Conservation (phyloP, 1,140 invertebrate genomes). For the Chelonus insularis region DNA sequence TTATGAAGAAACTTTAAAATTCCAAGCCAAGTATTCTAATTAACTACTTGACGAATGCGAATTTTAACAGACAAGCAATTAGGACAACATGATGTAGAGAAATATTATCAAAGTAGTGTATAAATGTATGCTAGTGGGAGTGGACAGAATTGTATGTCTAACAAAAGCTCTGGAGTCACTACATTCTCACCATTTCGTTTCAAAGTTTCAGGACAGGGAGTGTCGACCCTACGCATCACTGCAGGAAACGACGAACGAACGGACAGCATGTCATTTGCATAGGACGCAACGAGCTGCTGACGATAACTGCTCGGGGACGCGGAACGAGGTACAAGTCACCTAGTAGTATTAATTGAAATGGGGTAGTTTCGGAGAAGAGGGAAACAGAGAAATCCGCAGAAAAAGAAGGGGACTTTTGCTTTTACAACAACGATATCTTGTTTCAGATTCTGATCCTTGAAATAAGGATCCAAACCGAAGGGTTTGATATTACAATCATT, state of each 20-base stretch:
- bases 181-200: slow-evolving; percentile 15
- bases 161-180: slow-evolving; percentile 10
- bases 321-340: slow-evolving; percentile 49
- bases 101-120: not conserved
- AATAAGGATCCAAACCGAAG: too few relatives aligned
- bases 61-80: not conserved
- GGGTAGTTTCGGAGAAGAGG: slow-evolving; percentile 38
- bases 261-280: slow-evolving; percentile 50
- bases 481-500: too few relatives aligned
- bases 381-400: not conserved
- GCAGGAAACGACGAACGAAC: slow-evolving; percentile 32
- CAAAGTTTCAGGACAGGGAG: slow-evolving; percentile 13
- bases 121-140: not conserved
- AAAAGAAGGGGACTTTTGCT: not conserved
- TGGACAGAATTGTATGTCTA: not conserved
- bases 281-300: slow-evolving; percentile 38
- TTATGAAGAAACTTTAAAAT: too few relatives aligned
- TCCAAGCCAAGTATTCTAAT: not conserved
- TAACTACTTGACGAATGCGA: not conserved
- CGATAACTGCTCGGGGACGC: slow-evolving; percentile 47
- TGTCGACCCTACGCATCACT: slow-evolving; percentile 18
- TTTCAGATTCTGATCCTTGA: not conserved
- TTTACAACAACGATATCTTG: not conserved
- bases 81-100: not conserved
- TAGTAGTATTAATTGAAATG: slow-evolving; percentile 51